A percentile compares a stretch with the other conserved stretches of the same genome.
Evolutionary conservation across 2,113 vertebrate genomes (phyloP).

Genomic region (Gavialis gangeticus): DNA sequence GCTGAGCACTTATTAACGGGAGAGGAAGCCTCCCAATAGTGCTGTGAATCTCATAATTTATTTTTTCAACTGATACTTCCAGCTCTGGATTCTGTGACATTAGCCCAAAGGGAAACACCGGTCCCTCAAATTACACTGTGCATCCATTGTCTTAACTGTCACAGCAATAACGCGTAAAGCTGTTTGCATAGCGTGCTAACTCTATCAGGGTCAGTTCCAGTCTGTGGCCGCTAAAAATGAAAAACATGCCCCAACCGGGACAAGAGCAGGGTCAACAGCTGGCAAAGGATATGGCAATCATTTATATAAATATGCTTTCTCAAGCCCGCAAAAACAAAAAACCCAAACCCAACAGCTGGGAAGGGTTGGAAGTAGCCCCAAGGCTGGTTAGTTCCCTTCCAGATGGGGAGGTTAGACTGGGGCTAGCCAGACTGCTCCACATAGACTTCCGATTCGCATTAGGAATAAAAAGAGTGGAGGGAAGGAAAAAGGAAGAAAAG

Average conservation of each 20-base stretch:
- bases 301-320: conserved; percentile 99
- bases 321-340: conserved; percentile 96
- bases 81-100: conserved; percentile 76
- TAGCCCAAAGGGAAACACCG: conserved; percentile 86
- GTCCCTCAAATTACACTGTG: conserved; percentile 79
- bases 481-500: conserved; percentile 95
- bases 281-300: conserved; percentile 99
- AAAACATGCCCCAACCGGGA: conserved; percentile 92
- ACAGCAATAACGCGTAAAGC: conserved; percentile 77
- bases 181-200: conserved; percentile 88
- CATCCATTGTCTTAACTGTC: conserved; percentile 81
- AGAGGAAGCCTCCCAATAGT: conserved; percentile 46
- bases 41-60: conserved; percentile 79
- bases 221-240: conserved; percentile 90
- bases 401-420: conserved; percentile 99
- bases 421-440: conserved; percentile 93
- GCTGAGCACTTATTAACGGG: conserved; percentile 11
- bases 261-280: conserved; percentile 98
- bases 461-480: conserved; percentile 91
- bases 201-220: conserved; percentile 85
- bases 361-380: conserved; percentile 99
- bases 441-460: conserved; percentile 99
- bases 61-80: conserved; percentile 75
- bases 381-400: conserved; percentile 98
- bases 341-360: conserved; percentile 98